Base-by-base conservation (phyloP, 2,888 invertebrate species). In the Anodontia alba region DNA sequence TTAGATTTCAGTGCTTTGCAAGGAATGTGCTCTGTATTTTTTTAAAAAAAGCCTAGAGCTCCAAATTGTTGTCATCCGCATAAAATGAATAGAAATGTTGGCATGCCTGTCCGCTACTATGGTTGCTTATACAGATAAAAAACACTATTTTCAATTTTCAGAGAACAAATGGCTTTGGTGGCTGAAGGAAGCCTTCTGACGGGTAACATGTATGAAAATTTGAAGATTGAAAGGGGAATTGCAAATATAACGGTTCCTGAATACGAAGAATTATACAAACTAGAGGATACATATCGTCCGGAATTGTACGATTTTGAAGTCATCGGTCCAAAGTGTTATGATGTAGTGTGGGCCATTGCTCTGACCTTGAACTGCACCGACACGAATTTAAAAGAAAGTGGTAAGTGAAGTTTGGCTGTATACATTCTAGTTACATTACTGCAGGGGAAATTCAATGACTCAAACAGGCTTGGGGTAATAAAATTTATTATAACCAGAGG, bases 311-410 rank as follows among this genome's bases (percentile, higher is more conserved):
- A 31, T 8, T 73, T 51, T 38, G 73, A 72, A 36, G 23, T n/a
- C 20, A 20, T 73, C 31, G 62, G 33, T 33, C 31, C 66, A 15
- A 62, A 33, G 29, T 67, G 78, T 26, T 78, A 73, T 43, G 80
- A 80, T 38, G 51, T 54, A 7, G 23, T 72, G 2, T 80, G 80
- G 80, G 80, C 68, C 10, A 43, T 69, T 5, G 72, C 71, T 8
- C 26, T 80, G 1, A 70, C 76, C 0, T 51, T 80, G n/a, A 68
- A 80, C 51, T 66, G 72, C 31, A 73, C 80, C 23, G 38, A 46
- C 17, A 54, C 20, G 15, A 23, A 73, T 5, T 29, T 80, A 26
- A 51, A 67, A 31, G 49, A 51, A 43, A 42, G 29, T 36, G 76
- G 80, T 80, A 31, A 51, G 71, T 78, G 20, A 20, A 46, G 5